Evolutionary conservation across 2,888 invertebrate species (phyloP).

Genomic region (Eugnorisma glareosa): DNA sequence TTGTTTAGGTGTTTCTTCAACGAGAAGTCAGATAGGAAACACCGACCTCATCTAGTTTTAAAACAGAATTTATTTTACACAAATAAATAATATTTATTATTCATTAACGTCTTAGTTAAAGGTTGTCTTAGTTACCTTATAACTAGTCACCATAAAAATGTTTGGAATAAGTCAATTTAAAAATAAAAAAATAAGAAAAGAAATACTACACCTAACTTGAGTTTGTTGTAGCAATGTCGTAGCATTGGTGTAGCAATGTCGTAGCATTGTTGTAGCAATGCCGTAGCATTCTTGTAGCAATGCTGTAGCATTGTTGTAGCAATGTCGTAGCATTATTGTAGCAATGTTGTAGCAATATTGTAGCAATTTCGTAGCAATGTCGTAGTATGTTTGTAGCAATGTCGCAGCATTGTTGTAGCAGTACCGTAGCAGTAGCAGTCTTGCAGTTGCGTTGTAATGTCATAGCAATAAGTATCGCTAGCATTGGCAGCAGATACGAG

Average conservation of each 20-base stretch:
- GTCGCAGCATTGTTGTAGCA: no score
- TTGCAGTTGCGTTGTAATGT: no score
- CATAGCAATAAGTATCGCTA: neutral
- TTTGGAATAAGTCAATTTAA: neutral
- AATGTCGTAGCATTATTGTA: neutral
- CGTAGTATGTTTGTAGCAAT: neutral
- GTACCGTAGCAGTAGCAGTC: no score
- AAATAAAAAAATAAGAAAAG: neutral
- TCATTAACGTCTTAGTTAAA: neutral
- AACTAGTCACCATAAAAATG: neutral
- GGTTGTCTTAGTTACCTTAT: neutral
- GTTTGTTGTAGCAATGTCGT: no score
- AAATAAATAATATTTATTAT: neutral
- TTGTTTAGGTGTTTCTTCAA: neutral
- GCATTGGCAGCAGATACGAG: neutral
- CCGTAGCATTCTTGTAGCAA: neutral
- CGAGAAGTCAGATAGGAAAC: neutral
- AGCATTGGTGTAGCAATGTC: no score
- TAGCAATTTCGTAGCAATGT: neutral
- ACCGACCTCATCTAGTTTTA: neutral
- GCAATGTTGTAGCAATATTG: neutral
- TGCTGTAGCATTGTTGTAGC: no score
- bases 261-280: neutral
- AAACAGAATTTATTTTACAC: neutral
- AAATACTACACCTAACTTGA: neutral